Conservation (phyloP, 2,888 invertebrate genomes). For the Noctua comes region DNA sequence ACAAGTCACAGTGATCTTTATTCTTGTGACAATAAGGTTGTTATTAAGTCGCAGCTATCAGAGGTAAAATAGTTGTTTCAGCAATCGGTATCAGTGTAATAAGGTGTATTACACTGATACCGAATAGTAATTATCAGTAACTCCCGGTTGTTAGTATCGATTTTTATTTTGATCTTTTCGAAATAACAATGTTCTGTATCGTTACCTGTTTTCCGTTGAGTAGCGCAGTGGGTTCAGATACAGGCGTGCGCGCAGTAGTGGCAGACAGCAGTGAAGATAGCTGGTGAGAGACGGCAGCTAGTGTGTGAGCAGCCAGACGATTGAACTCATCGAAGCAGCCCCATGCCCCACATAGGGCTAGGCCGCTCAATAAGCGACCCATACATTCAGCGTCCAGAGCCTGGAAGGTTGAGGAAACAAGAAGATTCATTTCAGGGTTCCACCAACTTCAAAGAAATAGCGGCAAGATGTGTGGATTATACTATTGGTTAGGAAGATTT, state of each 20-base stretch:
- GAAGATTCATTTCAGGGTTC: background rate
- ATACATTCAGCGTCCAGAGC: slow-evolving; percentile 98
- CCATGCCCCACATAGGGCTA: slow-evolving; percentile 99
- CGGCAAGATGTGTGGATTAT: background rate
- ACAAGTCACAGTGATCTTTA: background rate
- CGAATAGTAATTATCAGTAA: background rate
- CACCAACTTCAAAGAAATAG: background rate
- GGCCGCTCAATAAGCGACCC: slow-evolving; percentile 97
- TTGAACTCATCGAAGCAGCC: slow-evolving; percentile 99
- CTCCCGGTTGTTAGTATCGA: background rate
- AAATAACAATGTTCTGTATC: background rate
- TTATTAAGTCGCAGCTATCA: background rate
- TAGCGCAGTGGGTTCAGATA: slow-evolving; percentile 71
- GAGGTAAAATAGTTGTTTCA: background rate
- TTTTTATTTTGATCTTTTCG: background rate
- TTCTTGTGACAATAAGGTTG: background rate
- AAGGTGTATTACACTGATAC: background rate
- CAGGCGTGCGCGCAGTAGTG: slow-evolving; percentile 72
- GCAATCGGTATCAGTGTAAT: no score
- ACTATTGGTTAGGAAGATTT: background rate
- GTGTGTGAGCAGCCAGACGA: slow-evolving; percentile 97
- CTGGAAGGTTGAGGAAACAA: slow-evolving; percentile 81
- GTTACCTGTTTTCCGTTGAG: slow-evolving; percentile 85
- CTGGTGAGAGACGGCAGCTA: slow-evolving; percentile 98
- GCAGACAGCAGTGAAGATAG: slow-evolving; percentile 97